Base-by-base conservation (phyloP, 2,888 invertebrate genomes). In the Ennomos erosarius region DNA sequence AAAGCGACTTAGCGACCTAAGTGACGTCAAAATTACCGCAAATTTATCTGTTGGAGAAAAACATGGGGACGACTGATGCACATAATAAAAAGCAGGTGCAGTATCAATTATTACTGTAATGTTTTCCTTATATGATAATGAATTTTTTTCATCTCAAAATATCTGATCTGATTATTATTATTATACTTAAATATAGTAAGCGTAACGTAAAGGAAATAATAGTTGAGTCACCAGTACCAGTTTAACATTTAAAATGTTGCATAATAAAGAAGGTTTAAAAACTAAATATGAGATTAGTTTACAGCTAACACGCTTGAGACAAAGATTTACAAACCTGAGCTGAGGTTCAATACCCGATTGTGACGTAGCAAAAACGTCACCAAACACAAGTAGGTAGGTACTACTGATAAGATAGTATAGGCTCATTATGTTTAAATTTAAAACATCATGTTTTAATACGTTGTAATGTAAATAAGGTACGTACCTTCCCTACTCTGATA, bases 291-390 rank as follows among this genome's bases (percentile, higher is more conserved):
- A 69, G 74, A 74, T 78, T 70, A 79, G 69, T 51, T 51, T 70
- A 62, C 62, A 67, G 71, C 69, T 67, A 65, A 69, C 64, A 65
- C 55, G 60, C 57, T 57, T 54, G 38, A 62, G 64, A 63, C 51
- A 55, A 67, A 62, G 73, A 75, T 76, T 73, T 74, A 71, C 68
- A 44, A 64, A 65, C 62, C 51, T 73, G 66, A 78, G 69, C 73
- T 57, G 57, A 72, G 69, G 78, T 81, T 81, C 76, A 78, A 76
- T 71, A 80, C 61, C 72, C 75, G 64, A 58, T 49, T 50, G 64
- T 80, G 79, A 79, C 80, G 78, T 74, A 55, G 62, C 39, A 64
- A 59, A 45, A 64, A 68, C 76, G 78, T 78, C 73, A 70, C 54
- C 50, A 38, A 47, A 50, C 60, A 62, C n/a, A 53, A 42, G 4